Evolutionary conservation across 2,113 vertebrate genomes (phyloP).

Genomic region (Channa maculata): DNA sequence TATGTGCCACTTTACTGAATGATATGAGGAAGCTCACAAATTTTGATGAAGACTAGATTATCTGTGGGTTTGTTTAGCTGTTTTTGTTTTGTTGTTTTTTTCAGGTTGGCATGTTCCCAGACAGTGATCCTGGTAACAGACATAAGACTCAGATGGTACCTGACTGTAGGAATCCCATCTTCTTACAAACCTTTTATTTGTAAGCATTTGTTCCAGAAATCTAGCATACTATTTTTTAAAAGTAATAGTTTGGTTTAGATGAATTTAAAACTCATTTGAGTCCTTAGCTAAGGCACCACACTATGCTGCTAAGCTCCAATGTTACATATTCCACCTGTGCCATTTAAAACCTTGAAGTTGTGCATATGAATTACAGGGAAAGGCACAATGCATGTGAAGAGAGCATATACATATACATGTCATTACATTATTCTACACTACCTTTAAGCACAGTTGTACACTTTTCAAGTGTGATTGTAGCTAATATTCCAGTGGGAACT

Average conservation of each 20-base stretch:
- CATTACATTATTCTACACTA: too few relatives aligned
- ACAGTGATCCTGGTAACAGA: conserved; percentile 60
- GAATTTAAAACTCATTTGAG: too few relatives aligned
- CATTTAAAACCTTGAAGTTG: too few relatives aligned
- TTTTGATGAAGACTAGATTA: background rate
- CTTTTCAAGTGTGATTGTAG: too few relatives aligned
- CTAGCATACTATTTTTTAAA: background rate
- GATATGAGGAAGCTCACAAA: background rate
- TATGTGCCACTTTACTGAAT: conserved; percentile 41
- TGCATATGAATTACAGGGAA: too few relatives aligned
- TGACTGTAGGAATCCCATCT: conserved; percentile 76
- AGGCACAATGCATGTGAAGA: too few relatives aligned
- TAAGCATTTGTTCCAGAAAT: conserved; percentile 42
- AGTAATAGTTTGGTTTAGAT: background rate
- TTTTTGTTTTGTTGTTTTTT: conserved; percentile 6
- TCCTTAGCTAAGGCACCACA: too few relatives aligned
- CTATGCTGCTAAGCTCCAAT: too few relatives aligned
- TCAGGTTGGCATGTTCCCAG: conserved; percentile 79
- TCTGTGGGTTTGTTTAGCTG: background rate
- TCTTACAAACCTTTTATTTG: conserved; percentile 80
- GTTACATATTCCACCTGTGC: too few relatives aligned
- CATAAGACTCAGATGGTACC: conserved; percentile 76
- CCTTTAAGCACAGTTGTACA: too few relatives aligned
- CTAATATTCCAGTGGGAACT: too few relatives aligned
- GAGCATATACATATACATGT: too few relatives aligned